Conservation (phyloP, 2,888 invertebrate genomes). For the Thera obeliscata region DNA sequence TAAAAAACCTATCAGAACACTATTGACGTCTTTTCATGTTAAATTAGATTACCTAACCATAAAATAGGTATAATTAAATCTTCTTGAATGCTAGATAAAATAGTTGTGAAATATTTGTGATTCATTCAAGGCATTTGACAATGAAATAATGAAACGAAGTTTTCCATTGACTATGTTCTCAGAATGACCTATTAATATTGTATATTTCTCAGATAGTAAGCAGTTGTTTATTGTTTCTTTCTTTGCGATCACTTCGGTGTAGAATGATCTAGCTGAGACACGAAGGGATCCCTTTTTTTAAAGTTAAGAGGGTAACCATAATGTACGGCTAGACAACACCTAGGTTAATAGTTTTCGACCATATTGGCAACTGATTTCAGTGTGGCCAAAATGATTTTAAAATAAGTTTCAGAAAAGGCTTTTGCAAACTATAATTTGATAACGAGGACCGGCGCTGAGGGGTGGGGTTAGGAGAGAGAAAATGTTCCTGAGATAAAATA, state of each 20-base stretch:
- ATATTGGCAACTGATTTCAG: too few species aligned
- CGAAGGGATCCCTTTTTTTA: conserved; percentile 3
- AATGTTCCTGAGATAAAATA: too few species aligned
- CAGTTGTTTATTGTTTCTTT: not conserved
- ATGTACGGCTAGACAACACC: not conserved
- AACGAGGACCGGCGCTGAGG: too few species aligned
- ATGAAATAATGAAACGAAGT: conserved; percentile 13
- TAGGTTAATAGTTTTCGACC: too few species aligned
- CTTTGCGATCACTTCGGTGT: conserved; percentile 6
- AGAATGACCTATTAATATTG: conserved; percentile 1
- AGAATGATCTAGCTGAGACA: conserved; percentile 6
- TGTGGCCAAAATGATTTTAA: too few species aligned
- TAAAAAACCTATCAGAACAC: too few species aligned
- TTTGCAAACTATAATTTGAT: too few species aligned
- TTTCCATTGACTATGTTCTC: conserved; percentile 21
- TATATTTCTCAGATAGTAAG: not conserved
- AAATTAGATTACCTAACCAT: too few species aligned
- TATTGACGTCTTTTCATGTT: too few species aligned
- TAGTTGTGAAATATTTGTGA: not conserved
- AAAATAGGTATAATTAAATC: not conserved
- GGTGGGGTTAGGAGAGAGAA: too few species aligned
- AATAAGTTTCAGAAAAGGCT: too few species aligned
- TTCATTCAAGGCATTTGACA: conserved; percentile 16
- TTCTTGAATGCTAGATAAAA: not conserved
- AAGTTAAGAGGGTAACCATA: not conserved